Evolutionary conservation across 2,797 vertebrate genomes (phyloP).

Genomic region (Molothrus aeneus): DNA sequence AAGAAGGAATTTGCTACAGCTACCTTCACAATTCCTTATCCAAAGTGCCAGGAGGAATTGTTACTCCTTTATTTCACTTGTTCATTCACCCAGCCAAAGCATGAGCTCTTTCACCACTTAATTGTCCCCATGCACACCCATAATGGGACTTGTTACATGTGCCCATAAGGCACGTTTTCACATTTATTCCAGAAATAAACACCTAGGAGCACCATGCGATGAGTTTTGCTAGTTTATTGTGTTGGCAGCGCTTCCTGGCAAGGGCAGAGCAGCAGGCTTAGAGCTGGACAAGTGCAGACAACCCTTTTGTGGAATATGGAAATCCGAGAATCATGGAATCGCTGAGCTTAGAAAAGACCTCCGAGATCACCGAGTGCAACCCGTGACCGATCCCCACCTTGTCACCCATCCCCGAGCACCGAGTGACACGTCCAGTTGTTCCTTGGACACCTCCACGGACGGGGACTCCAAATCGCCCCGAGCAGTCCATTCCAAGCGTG

Average conservation of each 20-base stretch:
- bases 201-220: fast-evolving
- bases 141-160: fast-evolving
- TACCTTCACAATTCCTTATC: neutral
- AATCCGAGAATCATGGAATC: neutral
- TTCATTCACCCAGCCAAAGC: fast-evolving
- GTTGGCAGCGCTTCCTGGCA: neutral
- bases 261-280: neutral
- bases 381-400: neutral
- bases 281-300: neutral
- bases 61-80: neutral
- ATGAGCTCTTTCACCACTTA: neutral
- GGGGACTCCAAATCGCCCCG: neutral
- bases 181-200: neutral
- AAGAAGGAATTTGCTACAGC: neutral
- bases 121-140: neutral
- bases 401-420: neutral
- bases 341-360: neutral
- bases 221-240: neutral
- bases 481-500: neutral
- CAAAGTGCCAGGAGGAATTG: neutral
- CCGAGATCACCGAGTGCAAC: neutral
- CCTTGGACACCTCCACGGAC: neutral
- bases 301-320: neutral
- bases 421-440: neutral
- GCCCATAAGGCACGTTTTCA: neutral